These are phyloP conservation scores for Channa argus DNA, from an alignment of 2,113 vertebrate genomes.

Conservation along the genomic window DNA sequence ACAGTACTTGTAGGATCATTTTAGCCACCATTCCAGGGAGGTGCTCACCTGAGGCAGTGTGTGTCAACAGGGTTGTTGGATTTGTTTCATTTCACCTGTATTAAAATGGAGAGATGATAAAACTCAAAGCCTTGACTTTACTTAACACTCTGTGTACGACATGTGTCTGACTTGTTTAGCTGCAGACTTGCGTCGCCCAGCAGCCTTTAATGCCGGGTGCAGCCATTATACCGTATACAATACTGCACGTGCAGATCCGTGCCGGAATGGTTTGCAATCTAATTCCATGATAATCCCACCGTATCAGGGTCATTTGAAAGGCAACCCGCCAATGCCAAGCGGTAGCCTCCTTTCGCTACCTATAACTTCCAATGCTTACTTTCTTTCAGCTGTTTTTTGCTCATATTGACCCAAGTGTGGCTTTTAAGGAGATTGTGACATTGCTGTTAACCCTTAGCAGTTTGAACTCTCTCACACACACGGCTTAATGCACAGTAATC, in stretches of 20 bases:
- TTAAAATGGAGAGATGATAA: conserved; percentile 85
- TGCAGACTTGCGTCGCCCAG: background rate
- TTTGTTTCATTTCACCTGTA: conserved; percentile 86
- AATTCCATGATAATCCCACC: conserved; percentile 24
- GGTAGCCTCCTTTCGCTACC: background rate
- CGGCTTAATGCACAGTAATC: conserved; percentile 69
- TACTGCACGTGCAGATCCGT: background rate
- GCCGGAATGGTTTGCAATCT: conserved; percentile 4
- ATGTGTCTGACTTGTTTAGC: background rate
- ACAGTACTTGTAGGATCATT: conserved; percentile 76
- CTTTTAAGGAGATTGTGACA: conserved; percentile 40
- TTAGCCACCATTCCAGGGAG: conserved; percentile 75
- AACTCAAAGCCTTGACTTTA: conserved; percentile 75
- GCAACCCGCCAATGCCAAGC: background rate
- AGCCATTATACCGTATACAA: background rate
- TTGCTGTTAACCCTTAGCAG: conserved; percentile 35
- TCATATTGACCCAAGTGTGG: background rate
- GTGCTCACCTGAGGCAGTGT: conserved; percentile 74
- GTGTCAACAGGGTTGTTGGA: conserved; percentile 86
- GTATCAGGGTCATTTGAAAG: conserved; percentile 3
- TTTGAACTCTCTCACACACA: conserved; percentile 15
- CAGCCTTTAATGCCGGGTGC: background rate
- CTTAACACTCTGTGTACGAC: conserved; percentile 44
- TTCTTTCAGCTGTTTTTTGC: conserved; percentile 20
- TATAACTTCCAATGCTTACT: background rate